These are phyloP conservation scores for Hephaestus fuliginosus DNA, from an alignment of 2,797 vertebrate species.

Conservation along the genomic window DNA sequence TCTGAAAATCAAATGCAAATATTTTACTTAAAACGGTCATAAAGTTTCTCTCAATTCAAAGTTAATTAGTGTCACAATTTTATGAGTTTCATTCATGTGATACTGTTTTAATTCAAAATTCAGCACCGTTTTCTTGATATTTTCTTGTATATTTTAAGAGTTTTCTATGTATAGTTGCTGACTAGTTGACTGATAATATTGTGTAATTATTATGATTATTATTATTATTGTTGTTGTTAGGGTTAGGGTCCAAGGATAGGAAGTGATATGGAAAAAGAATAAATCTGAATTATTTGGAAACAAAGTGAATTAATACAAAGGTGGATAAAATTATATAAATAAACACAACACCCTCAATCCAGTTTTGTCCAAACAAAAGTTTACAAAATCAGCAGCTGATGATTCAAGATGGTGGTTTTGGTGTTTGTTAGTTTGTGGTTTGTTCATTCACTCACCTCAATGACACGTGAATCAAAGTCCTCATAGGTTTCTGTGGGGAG, in stretches of 20 bases:
- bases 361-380: not conserved
- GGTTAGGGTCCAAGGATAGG: not conserved
- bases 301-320: not conserved
- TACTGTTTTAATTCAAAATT: not conserved
- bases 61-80: not conserved
- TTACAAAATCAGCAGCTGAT: not conserved
- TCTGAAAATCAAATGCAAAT: not conserved
- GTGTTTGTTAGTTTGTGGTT: not conserved
- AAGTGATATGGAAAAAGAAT: not conserved
- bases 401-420: not conserved
- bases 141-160: not conserved
- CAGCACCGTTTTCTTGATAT: not conserved
- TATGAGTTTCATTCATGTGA: not conserved
- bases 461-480: constrained; percentile 92
- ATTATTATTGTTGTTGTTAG: not conserved
- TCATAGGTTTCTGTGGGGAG: constrained; percentile 90
- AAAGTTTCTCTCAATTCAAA: not conserved
- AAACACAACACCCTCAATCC: not conserved
- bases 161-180: not conserved
- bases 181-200: not conserved
- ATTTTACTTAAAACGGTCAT: not conserved
- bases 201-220: not conserved
- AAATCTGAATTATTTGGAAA: too few relatives aligned
- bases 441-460: constrained; percentile 89
- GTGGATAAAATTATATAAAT: not conserved